Percentiles rank a stretch among this genome's conserved stretches.
Evolutionary conservation across 2,888 invertebrate genomes (phyloP).

Genomic region (Mesochorus sp.): DNA sequence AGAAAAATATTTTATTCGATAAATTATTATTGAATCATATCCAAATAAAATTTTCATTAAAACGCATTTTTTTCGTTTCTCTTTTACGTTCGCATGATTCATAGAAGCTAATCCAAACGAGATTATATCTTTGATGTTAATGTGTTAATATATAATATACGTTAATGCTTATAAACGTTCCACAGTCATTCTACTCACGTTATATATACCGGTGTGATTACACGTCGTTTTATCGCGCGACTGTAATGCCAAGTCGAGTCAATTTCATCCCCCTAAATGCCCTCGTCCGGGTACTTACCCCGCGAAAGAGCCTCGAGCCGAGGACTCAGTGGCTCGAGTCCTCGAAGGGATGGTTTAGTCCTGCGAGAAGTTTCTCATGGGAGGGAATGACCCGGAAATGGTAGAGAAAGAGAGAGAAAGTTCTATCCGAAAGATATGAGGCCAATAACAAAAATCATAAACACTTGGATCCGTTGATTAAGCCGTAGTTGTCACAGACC

Average conservation of each 20-base stretch:
- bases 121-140: conserved; percentile 10
- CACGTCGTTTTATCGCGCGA: conserved; percentile 56
- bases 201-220: conserved; percentile 24
- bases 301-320: conserved; percentile 39
- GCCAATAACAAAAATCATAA: conserved; percentile 82
- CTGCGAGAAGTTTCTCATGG: conserved; percentile 38
- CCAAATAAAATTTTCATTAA: too few species aligned
- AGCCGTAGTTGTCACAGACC: conserved; percentile 71
- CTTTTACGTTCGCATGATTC: neutral
- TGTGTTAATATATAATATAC: neutral
- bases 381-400: conserved; percentile 39
- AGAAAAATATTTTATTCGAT: too few species aligned
- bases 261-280: conserved; percentile 65
- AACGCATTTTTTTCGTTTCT: too few species aligned
- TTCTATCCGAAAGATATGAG: conserved; percentile 72
- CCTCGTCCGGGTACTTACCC: conserved; percentile 55
- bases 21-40: too few species aligned
- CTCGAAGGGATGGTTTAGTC: conserved; percentile 35
- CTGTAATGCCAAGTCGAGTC: conserved; percentile 59
- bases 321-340: conserved; percentile 9
- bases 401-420: conserved; percentile 4
- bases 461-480: conserved; percentile 82
- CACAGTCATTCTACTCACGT: conserved; percentile 22
- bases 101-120: conserved; percentile 1
- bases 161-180: conserved; percentile 34